Conservation (phyloP, 2,113 vertebrate species). For the Lathamus discolor region DNA sequence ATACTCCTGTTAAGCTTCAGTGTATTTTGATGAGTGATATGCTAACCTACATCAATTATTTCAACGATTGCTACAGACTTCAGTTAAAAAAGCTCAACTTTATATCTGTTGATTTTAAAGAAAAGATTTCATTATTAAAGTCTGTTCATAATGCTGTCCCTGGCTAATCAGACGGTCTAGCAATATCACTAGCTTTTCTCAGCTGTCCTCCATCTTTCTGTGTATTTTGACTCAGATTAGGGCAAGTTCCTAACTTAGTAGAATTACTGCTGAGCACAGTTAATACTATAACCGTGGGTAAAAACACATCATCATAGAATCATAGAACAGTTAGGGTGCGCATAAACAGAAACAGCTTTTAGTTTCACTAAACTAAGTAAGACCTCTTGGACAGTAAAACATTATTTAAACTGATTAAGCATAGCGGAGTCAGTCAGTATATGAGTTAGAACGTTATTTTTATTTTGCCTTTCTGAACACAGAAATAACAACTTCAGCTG, state of each 20-base stretch:
- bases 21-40: neutral
- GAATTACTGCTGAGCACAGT: neutral
- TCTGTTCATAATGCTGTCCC: neutral
- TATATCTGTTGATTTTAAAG: neutral
- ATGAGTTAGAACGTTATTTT: neutral
- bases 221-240: neutral
- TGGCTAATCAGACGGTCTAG: neutral
- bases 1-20: neutral
- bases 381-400: neutral
- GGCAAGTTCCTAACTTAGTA: neutral
- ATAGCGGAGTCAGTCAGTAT: neutral
- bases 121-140: neutral
- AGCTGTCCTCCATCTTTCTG: neutral
- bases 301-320: neutral
- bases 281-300: neutral
- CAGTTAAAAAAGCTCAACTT: neutral
- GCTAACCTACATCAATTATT: neutral
- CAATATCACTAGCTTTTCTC: neutral
- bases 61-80: neutral
- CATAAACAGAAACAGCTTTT: neutral
- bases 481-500: neutral
- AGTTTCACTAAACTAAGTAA: neutral
- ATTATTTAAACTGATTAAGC: neutral
- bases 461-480: neutral
- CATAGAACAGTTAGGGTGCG: neutral